Percentiles rank a stretch among this genome's conserved stretches.
These are phyloP conservation scores for Scalopus aquaticus DNA, from an alignment of 2,113 vertebrate species.

Conservation along the genomic window DNA sequence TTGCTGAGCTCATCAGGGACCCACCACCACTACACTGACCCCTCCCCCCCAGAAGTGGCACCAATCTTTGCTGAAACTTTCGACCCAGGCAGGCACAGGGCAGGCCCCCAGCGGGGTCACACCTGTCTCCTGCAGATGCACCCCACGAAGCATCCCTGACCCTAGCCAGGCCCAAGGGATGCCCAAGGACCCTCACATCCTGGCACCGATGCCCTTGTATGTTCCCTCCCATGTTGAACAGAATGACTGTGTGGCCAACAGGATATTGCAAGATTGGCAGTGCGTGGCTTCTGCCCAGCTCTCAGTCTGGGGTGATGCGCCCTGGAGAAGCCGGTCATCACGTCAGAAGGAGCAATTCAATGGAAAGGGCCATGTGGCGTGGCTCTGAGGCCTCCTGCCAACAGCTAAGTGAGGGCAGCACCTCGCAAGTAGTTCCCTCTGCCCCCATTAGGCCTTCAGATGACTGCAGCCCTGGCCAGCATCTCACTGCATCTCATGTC, in stretches of 20 bases:
- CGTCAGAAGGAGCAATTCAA: background rate
- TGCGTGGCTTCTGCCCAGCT: background rate
- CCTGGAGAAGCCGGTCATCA: background rate
- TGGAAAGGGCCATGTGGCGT: background rate
- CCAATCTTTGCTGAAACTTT: background rate
- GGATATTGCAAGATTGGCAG: too few relatives aligned
- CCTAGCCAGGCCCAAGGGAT: too few relatives aligned
- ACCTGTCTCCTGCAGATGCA: background rate
- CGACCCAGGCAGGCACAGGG: too few relatives aligned
- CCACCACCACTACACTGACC: background rate
- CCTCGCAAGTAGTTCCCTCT: background rate
- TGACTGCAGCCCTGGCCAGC: background rate
- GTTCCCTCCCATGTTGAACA: background rate
- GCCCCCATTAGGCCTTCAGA: background rate
- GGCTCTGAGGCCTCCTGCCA: background rate
- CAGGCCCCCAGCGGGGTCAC: too few relatives aligned
- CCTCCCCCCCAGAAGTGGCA: background rate
- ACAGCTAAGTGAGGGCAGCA: background rate
- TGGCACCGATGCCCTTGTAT: background rate
- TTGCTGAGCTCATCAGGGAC: background rate
- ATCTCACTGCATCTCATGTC: background rate
- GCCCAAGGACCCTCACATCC: background rate
- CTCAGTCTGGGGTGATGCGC: background rate
- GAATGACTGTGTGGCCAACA: background rate
- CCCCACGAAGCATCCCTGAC: background rate